Conservation (phyloP, 2,888 invertebrate species). For the Polydrusus cervinus region DNA sequence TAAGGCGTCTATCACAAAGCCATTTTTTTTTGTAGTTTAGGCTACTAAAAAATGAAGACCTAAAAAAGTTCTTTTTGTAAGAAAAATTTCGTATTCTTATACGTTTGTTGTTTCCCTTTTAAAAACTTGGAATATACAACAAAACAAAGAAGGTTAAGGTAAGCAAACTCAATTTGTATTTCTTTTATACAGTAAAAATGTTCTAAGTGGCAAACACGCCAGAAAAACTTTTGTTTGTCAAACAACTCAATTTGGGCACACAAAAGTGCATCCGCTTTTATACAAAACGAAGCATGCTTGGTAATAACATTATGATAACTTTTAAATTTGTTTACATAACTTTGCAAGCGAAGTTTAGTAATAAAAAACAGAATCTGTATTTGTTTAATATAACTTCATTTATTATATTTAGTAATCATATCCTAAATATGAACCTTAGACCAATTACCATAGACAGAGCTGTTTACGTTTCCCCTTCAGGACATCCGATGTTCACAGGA, state of each 20-base stretch:
- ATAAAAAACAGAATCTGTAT: background rate
- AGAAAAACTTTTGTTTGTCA: constrained; percentile 38
- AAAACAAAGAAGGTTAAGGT: background rate
- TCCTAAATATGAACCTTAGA: too few relatives aligned
- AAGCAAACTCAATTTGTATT: constrained; percentile 8
- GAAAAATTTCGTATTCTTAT: background rate
- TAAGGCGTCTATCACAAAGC: too few relatives aligned
- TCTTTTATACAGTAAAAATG: background rate
- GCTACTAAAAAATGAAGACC: background rate
- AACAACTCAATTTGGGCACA: constrained; percentile 34
- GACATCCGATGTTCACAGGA: too few relatives aligned
- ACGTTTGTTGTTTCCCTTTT: background rate
- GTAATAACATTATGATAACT: background rate
- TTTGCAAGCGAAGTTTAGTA: background rate
- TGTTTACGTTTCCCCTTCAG: too few relatives aligned
- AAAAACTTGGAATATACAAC: background rate
- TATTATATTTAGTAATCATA: too few relatives aligned
- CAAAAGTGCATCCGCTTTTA: constrained; percentile 7
- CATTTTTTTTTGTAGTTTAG: background rate
- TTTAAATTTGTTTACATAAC: constrained; percentile 9
- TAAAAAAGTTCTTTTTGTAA: background rate
- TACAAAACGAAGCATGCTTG: background rate
- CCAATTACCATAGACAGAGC: too few relatives aligned
- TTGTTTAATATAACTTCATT: too few relatives aligned
- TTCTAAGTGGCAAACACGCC: background rate